Evolutionary conservation across 2,888 invertebrate genomes (phyloP).

Genomic region (Troides helena): DNA sequence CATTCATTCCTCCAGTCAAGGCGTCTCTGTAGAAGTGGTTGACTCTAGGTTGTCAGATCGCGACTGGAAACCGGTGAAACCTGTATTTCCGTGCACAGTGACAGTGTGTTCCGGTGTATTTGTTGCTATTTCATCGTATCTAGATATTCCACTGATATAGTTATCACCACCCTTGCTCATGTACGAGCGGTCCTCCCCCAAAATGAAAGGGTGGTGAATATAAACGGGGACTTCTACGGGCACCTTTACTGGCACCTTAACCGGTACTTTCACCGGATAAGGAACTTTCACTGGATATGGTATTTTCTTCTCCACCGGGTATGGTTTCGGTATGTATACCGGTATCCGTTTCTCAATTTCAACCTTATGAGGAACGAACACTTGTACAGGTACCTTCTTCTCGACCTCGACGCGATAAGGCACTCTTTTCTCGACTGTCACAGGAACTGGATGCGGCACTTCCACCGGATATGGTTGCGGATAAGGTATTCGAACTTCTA

Average conservation of each 20-base stretch:
- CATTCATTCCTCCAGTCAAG: conserved; percentile 4
- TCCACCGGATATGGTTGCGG: conserved; percentile 77
- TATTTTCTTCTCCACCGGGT: conserved; percentile 63
- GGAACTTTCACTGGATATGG: conserved; percentile 61
- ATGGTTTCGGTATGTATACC: conserved; percentile 47
- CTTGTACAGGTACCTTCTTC: conserved; percentile 69
- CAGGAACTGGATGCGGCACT: conserved; percentile 76
- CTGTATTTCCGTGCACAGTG: conserved; percentile 57
- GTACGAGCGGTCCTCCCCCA: conserved; percentile 38
- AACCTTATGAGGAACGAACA: conserved; percentile 45
- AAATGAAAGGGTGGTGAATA: conserved; percentile 53
- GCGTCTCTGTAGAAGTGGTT: conserved; percentile 37
- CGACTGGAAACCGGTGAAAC: conserved; percentile 58
- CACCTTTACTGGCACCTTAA: conserved; percentile 52
- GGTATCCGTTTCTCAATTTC: conserved; percentile 66
- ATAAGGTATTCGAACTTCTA: conserved; percentile 63
- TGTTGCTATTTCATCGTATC: conserved; percentile 34
- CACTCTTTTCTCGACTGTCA: conserved; percentile 69
- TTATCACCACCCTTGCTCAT: conserved; percentile 33
- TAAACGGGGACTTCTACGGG: conserved; percentile 62
- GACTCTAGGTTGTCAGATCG: conserved; percentile 51
- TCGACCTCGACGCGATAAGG: conserved; percentile 73
- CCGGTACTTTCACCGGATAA: conserved; percentile 50
- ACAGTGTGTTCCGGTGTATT: conserved; percentile 47
- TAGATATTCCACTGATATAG: conserved; percentile 15